These are phyloP conservation scores for Acipenser ruthenus DNA, from an alignment of 2,797 vertebrate species.

Conservation along the genomic window DNA sequence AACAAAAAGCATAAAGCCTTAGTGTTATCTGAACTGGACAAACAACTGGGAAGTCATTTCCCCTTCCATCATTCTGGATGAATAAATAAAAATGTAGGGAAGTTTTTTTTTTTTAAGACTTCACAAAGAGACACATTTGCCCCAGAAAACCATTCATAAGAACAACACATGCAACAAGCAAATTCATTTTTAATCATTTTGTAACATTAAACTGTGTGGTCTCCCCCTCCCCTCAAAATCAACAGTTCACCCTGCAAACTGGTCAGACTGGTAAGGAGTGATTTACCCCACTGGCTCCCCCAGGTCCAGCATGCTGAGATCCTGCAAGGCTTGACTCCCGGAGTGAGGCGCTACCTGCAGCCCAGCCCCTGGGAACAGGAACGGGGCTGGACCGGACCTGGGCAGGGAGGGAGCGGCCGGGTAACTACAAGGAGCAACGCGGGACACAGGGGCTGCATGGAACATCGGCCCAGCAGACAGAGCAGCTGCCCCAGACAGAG, in stretches of 20 bases:
- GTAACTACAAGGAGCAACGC: constrained; percentile 22
- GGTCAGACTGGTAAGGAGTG: not conserved
- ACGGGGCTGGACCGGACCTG: constrained; percentile 12
- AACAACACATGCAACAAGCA: no score
- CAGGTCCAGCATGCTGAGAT: constrained; percentile 67
- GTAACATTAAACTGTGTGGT: no score
- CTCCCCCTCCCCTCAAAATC: no score
- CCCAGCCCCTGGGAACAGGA: constrained; percentile 14
- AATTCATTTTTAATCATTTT: no score
- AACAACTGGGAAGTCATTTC: not conserved
- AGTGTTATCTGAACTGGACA: not conserved
- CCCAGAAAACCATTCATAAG: constrained; percentile 9
- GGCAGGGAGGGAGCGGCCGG: constrained; percentile 12
- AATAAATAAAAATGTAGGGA: not conserved
- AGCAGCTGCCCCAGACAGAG: constrained; percentile 13
- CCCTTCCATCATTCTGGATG: not conserved
- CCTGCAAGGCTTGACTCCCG: constrained; percentile 46
- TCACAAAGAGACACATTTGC: not conserved
- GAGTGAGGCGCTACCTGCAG: constrained; percentile 22
- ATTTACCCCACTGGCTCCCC: constrained; percentile 67
- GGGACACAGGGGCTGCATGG: constrained; percentile 40
- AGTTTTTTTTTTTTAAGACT: not conserved
- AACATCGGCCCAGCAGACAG: constrained; percentile 40
- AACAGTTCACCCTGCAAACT: not conserved
- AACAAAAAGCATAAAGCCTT: constrained; percentile 1